Conservation (phyloP, 2,113 vertebrate species). For the Peromyscus maniculatus region DNA sequence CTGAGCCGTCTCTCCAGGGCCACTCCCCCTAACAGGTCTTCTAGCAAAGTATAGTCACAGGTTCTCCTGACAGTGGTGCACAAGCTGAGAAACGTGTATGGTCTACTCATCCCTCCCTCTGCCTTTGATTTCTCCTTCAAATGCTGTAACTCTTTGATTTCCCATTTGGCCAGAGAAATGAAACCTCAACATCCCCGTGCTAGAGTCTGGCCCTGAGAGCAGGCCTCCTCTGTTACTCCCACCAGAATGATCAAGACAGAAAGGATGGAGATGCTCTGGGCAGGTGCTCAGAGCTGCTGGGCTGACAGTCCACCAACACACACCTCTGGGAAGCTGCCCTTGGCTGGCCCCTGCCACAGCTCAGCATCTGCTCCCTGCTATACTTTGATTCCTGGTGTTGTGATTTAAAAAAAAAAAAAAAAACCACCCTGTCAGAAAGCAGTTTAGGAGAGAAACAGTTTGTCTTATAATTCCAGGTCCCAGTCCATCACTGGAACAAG, state of each 20-base stretch:
- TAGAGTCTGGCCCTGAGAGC: neutral
- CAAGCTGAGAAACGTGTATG: neutral
- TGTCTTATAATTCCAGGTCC: neutral
- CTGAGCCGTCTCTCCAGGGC: neutral
- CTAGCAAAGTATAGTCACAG: neutral
- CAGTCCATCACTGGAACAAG: neutral
- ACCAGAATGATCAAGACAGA: neutral
- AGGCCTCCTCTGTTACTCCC: neutral
- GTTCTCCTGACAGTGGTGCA: neutral
- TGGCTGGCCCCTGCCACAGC: neutral
- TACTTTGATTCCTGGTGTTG: neutral
- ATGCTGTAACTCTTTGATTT: neutral
- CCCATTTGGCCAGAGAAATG: neutral
- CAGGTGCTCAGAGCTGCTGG: neutral
- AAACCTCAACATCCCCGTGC: neutral
- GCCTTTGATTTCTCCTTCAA: neutral
- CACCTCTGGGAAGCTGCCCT: no score
- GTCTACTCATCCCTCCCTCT: no score
- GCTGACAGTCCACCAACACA: rapidly evolving
- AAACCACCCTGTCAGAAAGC: neutral
- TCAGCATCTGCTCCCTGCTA: neutral
- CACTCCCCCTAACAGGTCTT: neutral
- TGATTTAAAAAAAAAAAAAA: neutral
- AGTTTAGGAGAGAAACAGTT: neutral
- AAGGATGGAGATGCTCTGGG: neutral